phyloP scores from a whole-genome alignment of 2,888 invertebrate species.

The Antheraea yamamai region DNA sequence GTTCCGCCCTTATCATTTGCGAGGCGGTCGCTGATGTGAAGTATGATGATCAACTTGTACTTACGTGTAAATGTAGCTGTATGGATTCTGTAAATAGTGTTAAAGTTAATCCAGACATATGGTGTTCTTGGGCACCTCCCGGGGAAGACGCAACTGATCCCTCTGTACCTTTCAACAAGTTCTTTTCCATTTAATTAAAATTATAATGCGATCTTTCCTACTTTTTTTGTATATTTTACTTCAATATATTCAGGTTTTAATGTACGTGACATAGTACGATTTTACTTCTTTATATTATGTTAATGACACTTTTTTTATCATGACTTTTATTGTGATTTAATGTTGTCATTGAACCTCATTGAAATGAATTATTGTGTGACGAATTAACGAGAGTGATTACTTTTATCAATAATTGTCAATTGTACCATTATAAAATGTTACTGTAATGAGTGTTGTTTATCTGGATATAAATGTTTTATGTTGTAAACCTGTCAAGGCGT shows the following conservation, averaged over 20 bases:
- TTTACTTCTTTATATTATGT: slow-evolving; percentile 7
- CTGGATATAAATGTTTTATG: not conserved
- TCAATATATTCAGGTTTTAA: not conserved
- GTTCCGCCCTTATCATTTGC: not conserved
- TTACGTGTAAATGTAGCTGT: slow-evolving; percentile 20
- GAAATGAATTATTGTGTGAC: too few species aligned
- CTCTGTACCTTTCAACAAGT: not conserved
- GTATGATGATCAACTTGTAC: not conserved
- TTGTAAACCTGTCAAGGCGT: not conserved
- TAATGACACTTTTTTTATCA: not conserved
- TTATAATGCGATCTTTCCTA: not conserved
- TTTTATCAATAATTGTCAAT: slow-evolving; percentile 12
- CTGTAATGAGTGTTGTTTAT: not conserved
- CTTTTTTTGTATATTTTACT: not conserved
- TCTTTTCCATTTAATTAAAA: not conserved
- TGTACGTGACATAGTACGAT: not conserved
- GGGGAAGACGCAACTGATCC: not conserved
- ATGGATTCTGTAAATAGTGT: slow-evolving; percentile 10
- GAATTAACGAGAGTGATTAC: not conserved
- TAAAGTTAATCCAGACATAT: not conserved
- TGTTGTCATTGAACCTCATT: not conserved
- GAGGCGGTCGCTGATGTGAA: not conserved
- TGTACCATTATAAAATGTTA: slow-evolving; percentile 1
- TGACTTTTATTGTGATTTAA: not conserved
- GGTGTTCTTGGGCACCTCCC: not conserved